Evolutionary conservation across 92 coral and sea anemone genomes (phyloP).

Genomic region (Siderastrea siderea): DNA sequence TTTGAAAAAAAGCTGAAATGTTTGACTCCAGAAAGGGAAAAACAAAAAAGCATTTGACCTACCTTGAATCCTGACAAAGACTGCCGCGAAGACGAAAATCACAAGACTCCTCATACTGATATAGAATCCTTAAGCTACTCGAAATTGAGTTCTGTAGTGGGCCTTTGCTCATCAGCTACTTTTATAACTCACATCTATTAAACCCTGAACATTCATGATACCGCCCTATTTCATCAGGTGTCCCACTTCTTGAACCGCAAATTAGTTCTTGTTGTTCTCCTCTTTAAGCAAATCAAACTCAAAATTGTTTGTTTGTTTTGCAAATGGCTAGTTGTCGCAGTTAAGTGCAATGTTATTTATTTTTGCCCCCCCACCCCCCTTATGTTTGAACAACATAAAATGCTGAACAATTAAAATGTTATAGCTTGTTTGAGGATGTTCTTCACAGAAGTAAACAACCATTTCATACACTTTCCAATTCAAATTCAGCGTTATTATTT

Average conservation of each 20-base stretch:
- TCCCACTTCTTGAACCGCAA: not conserved
- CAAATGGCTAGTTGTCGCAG: not conserved
- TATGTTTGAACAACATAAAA: not conserved
- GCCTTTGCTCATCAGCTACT: not conserved
- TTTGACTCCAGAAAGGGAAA: no score
- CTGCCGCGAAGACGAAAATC: not conserved
- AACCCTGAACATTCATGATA: not conserved
- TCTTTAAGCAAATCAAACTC: not conserved
- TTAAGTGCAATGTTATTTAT: not conserved
- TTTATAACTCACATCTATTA: not conserved
- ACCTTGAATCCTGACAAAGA: slow-evolving; percentile 10
- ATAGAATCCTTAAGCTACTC: not conserved
- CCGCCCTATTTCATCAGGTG: slow-evolving; percentile 7
- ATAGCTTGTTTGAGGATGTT: not conserved
- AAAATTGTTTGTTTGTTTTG: not conserved
- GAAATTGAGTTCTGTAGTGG: not conserved
- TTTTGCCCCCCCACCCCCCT: not conserved
- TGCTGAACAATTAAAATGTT: not conserved
- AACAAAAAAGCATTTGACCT: not conserved
- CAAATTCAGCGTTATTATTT: not conserved
- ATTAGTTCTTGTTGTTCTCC: not conserved
- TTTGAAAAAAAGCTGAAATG: no score
- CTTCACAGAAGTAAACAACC: not conserved
- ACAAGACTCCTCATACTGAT: not conserved
- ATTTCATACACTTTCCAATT: not conserved